Conservation (phyloP, 1,140 invertebrate species). For the Medauroidea extradentata region DNA sequence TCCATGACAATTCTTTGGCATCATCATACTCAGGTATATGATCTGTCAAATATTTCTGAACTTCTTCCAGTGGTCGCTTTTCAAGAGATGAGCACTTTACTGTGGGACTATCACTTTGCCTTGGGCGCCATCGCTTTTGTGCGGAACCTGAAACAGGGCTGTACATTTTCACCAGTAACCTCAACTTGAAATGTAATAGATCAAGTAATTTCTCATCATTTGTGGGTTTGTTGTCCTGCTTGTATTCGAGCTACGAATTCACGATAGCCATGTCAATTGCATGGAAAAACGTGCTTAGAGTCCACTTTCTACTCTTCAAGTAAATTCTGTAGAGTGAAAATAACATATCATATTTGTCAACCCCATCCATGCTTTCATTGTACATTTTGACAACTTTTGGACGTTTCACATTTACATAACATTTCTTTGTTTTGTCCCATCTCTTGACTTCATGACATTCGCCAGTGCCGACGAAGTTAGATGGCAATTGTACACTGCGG, state of each 20-base stretch:
- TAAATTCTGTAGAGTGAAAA: conserved; percentile 26
- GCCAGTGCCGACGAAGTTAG: conserved; percentile 43
- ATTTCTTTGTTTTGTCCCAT: conserved; percentile 32
- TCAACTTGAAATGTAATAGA: conserved; percentile 12
- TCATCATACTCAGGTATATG: conserved; percentile 2
- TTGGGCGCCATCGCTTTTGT: too few species aligned
- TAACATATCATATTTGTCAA: conserved; percentile 36
- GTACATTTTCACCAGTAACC: conserved; percentile 14
- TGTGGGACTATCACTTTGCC: too few species aligned
- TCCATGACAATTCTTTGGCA: not conserved
- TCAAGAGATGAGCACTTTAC: conserved; percentile 1
- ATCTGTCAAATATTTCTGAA: not conserved
- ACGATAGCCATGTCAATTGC: conserved; percentile 25
- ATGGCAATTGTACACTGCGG: conserved; percentile 37
- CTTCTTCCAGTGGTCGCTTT: not conserved
- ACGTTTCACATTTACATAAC: conserved; percentile 33
- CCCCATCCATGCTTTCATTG: conserved; percentile 40
- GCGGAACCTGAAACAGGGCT: not conserved
- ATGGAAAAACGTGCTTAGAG: conserved; percentile 30
- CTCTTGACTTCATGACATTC: conserved; percentile 34
- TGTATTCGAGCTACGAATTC: conserved; percentile 33
- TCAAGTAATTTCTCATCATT: conserved; percentile 7
- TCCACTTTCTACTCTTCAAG: conserved; percentile 34
- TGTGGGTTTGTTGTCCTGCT: conserved; percentile 10
- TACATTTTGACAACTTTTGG: conserved; percentile 36